A percentile compares a stretch with the other conserved stretches of the same genome.
These are phyloP conservation scores for Coenonympha arcania DNA, from an alignment of 2,888 invertebrate genomes.

Conservation along the genomic window DNA sequence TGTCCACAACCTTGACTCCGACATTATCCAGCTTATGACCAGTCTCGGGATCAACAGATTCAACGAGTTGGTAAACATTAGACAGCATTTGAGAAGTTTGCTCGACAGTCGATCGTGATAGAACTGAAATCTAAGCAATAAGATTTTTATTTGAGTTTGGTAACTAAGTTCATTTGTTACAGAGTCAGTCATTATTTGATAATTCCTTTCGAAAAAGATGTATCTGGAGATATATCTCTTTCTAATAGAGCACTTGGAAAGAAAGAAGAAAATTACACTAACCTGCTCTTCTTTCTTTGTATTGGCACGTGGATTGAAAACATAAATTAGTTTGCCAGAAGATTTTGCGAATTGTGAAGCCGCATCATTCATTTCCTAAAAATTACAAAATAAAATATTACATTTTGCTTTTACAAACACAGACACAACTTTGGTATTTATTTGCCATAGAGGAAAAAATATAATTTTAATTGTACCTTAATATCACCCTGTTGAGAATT, in stretches of 20 bases:
- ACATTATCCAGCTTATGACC: constrained; percentile 25
- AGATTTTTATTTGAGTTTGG: neutral
- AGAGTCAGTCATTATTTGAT: too few relatives aligned
- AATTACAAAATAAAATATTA: neutral
- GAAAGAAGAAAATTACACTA: neutral
- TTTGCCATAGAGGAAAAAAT: neutral
- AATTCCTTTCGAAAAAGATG: too few relatives aligned
- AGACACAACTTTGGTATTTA: neutral
- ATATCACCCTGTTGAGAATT: constrained; percentile 9
- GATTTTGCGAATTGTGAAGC: constrained; percentile 27
- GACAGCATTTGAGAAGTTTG: constrained; percentile 29
- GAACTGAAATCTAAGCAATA: constrained; percentile 26
- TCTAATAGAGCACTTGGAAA: neutral
- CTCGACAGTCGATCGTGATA: constrained; percentile 25
- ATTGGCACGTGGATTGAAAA: constrained; percentile 27
- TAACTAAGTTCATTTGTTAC: too few relatives aligned
- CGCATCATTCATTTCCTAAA: constrained; percentile 29
- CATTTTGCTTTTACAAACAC: neutral
- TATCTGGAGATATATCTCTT: neutral
- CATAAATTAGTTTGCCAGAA: constrained; percentile 29
- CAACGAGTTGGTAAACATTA: constrained; percentile 30
- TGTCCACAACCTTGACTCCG: constrained; percentile 31
- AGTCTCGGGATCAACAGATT: constrained; percentile 19
- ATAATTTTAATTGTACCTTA: constrained; percentile 18
- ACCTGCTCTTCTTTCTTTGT: constrained; percentile 29